Base-by-base conservation (phyloP, 2,113 vertebrate species). In the Aegithalos caudatus region DNA sequence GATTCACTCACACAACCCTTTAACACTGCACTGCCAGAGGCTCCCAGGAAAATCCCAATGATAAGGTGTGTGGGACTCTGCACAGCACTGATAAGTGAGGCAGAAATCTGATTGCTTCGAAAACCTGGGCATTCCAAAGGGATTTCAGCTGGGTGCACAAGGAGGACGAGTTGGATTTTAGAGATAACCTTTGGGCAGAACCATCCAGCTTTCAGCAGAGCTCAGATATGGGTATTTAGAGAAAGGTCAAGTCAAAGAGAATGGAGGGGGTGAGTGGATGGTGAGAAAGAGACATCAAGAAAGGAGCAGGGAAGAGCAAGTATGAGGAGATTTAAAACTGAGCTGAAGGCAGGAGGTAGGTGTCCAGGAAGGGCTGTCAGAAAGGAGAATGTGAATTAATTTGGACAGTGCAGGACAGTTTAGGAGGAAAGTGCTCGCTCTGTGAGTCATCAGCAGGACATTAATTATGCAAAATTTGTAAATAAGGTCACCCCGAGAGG, bases 401-500 rank as follows among this genome's bases (percentile, higher is more conserved):
- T 62, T 88, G 88, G 86, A 86, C 78, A 93, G 70, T 31, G 24
- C 61, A 71, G 78, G 70, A 70, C 3, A 1, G 47, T 62, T 90
- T 56, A 48, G 47, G 51, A 81, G 67, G 47, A 90, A 94, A 86
- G 82, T 1, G 4, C 81, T 83, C 4, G 1, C 53, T 90, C 44
- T 51, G 42, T 72, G 81, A 88, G 85, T 51, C 70, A 94, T 47
- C 61, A 79, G 56, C 60, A 85, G 70, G 73, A 74, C 70, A 79
- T 44, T 60, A 81, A 50, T 71, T 35, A 79, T 87, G 94, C 90
- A 87, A 64, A 78, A 67, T 56, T 71, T 66, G 90, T 87, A 96
- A 94, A 93, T 90, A 81, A 96, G 84, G 92, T 97, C 92, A 95
- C 81, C 29, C n/a, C 3, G 8, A 90, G 48, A 87, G 33, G 53